Evolutionary conservation across 2,888 invertebrate genomes (phyloP).

Genomic region (Acholoe squamosa): DNA sequence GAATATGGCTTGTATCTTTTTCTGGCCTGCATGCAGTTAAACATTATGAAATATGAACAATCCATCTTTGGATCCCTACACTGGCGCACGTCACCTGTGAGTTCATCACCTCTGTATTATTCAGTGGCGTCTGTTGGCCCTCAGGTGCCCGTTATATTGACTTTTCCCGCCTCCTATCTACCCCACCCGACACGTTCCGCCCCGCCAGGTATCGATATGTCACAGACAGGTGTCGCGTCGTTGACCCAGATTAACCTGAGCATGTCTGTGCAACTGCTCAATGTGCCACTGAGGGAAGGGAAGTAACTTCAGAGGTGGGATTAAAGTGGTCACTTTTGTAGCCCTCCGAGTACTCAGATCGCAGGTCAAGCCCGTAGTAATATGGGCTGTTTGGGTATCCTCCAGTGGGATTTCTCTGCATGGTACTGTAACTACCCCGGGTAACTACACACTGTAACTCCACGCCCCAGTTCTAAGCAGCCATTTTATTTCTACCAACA

Average conservation of each 20-base stretch:
- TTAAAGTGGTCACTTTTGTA: too few species aligned
- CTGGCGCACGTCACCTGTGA: not conserved
- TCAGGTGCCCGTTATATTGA: not conserved
- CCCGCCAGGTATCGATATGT: not conserved
- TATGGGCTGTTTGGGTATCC: too few species aligned
- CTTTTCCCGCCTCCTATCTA: slow-evolving; percentile 1
- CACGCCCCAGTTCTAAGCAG: too few species aligned
- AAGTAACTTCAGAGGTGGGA: not conserved
- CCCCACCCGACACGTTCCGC: not conserved
- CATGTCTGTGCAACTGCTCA: not conserved
- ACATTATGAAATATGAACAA: too few species aligned
- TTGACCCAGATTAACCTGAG: slow-evolving; percentile 3
- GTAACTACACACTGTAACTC: too few species aligned
- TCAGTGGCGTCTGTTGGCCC: slow-evolving; percentile 19
- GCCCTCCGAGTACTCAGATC: too few species aligned
- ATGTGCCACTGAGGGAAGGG: not conserved
- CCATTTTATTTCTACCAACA: too few species aligned
- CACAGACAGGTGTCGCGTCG: slow-evolving; percentile 7
- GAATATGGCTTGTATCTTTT: too few species aligned
- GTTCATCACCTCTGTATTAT: slow-evolving; percentile 2
- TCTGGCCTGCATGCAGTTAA: too few species aligned
- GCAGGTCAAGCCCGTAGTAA: too few species aligned
- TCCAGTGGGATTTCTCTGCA: too few species aligned
- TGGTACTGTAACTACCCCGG: too few species aligned
- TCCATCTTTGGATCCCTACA: not conserved